phyloP scores from a whole-genome alignment of 2,113 vertebrate genomes.

The Periophthalmodon schlosseri region DNA sequence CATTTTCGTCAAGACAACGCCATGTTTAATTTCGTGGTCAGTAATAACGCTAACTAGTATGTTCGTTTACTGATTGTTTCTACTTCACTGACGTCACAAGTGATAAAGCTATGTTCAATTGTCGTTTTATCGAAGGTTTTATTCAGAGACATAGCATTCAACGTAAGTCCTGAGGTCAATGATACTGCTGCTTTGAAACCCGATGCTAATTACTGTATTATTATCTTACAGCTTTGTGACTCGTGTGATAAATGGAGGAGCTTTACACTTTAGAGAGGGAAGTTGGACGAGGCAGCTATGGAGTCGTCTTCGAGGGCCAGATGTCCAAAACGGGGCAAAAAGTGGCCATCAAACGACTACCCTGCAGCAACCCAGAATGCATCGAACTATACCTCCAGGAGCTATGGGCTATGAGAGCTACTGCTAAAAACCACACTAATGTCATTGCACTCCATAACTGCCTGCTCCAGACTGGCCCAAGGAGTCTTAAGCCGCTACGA shows the following conservation, averaged over 20 bases:
- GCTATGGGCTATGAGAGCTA: constrained; percentile 91
- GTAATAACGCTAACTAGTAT: not conserved
- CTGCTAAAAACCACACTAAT: constrained; percentile 85
- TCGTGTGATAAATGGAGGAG: constrained; percentile 69
- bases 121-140: not conserved
- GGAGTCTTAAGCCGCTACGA: constrained; percentile 64
- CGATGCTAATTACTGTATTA: not conserved
- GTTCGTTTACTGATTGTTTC: not conserved
- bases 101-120: not conserved
- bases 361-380: constrained; percentile 90
- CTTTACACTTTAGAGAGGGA: constrained; percentile 88
- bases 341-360: constrained; percentile 90
- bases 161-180: not conserved
- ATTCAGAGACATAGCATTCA: not conserved
- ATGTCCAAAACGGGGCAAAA: constrained; percentile 77
- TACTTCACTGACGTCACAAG: not conserved
- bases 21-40: not conserved
- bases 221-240: not conserved
- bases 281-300: constrained; percentile 92
- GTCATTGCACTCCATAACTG: constrained; percentile 85
- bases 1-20: constrained; percentile 5
- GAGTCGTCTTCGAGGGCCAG: constrained; percentile 89
- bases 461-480: constrained; percentile 71
- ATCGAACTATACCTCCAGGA: constrained; percentile 92
- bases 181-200: not conserved